phyloP scores from a whole-genome alignment of 2,797 vertebrate species.

The Eulemur mongoz region DNA sequence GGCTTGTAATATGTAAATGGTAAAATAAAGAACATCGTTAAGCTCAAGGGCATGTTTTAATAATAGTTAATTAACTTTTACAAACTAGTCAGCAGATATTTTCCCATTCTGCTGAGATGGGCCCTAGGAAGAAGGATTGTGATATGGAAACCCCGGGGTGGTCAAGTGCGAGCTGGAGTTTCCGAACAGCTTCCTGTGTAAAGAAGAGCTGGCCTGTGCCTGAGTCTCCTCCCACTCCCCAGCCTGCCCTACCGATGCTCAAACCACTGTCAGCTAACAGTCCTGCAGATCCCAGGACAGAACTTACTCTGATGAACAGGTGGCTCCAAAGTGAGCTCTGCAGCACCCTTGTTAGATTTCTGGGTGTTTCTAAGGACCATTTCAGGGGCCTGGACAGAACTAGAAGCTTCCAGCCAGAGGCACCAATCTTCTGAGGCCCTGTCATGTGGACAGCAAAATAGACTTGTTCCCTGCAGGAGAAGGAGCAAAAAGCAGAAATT shows the following conservation, averaged over 20 bases:
- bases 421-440: background rate
- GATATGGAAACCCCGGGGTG: constrained; percentile 37
- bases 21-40: constrained; percentile 63
- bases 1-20: constrained; percentile 40
- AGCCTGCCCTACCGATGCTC: background rate
- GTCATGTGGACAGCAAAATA: background rate
- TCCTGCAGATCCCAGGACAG: constrained; percentile 62
- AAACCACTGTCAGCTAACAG: constrained; percentile 68
- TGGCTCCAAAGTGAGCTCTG: constrained; percentile 45
- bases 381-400: background rate
- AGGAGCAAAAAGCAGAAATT: background rate
- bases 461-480: background rate
- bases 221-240: constrained; percentile 1
- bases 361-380: background rate
- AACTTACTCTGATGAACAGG: constrained; percentile 71
- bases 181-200: constrained; percentile 73
- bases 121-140: constrained; percentile 48
- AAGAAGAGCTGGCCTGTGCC: constrained; percentile 73
- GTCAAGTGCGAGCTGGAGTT: constrained; percentile 73
- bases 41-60: constrained; percentile 74
- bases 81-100: constrained; percentile 80
- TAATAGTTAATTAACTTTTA: constrained; percentile 79
- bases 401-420: background rate
- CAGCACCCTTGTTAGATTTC: background rate
- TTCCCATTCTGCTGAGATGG: constrained; percentile 69